Evolutionary conservation across 2,888 invertebrate species (phyloP).

Genomic region (Seira ritae): DNA sequence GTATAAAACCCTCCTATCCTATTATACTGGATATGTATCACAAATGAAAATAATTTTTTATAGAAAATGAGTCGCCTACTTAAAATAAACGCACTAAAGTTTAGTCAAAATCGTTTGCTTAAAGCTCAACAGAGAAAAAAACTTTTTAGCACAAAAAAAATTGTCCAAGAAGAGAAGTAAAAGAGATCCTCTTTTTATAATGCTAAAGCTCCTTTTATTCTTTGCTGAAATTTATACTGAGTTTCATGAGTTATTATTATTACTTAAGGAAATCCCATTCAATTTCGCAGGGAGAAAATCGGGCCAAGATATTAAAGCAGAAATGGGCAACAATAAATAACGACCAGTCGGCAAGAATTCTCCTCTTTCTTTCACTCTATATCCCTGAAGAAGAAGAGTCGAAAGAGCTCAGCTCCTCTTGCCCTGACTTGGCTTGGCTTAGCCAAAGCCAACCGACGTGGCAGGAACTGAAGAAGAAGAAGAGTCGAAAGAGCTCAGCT

Average conservation of each 20-base stretch:
- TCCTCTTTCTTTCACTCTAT: constrained; percentile 36
- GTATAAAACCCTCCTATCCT: too few species aligned
- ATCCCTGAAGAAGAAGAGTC: neutral
- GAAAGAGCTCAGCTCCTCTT: neutral
- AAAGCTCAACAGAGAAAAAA: constrained; percentile 33
- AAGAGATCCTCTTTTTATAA: constrained; percentile 41
- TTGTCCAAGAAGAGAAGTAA: neutral
- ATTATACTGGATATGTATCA: neutral
- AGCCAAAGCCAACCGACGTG: too few species aligned
- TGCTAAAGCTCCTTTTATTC: constrained; percentile 40
- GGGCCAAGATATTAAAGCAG: constrained; percentile 65
- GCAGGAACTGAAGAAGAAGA: too few species aligned
- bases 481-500: too few species aligned
- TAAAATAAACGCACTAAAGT: too few species aligned
- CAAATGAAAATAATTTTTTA: neutral
- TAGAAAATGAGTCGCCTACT: neutral
- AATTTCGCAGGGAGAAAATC: constrained; percentile 62
- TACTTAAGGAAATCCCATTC: constrained; percentile 65
- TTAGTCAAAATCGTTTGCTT: constrained; percentile 37
- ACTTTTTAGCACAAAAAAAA: constrained; percentile 17
- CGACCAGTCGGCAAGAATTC: constrained; percentile 58
- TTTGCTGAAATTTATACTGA: constrained; percentile 59
- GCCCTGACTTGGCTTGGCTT: too few species aligned
- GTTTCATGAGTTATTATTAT: constrained; percentile 65
- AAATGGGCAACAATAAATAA: constrained; percentile 65